Base-by-base conservation (phyloP, 2,888 invertebrate species). In the Arctia plantaginis region DNA sequence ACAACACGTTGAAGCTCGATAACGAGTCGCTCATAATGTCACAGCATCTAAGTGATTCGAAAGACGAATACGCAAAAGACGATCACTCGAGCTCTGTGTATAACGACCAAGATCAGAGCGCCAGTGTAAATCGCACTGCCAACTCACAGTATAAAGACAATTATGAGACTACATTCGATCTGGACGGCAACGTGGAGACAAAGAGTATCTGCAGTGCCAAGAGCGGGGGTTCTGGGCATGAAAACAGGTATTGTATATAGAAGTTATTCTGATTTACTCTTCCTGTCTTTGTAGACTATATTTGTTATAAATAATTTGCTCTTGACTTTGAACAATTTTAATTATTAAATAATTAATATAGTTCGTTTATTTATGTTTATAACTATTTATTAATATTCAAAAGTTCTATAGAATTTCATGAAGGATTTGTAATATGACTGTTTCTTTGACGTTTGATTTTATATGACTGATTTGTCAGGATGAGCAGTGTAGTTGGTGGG, bases 121-220 rank as follows among this genome's bases (percentile, higher is more conserved):
- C 86, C 35, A 86, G 87, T 78, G 87, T 87, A 59, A 92, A 90
- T 73, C 90, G 95, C 70, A 92, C 90, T 13, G 87, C 88, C 68
- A 91, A 90, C 84, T 92, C 95, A 65, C 96, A 96, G 75, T 96
- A 96, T 86, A 97, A 97, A 86, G 97, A 98, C 91, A 98, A 97
- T 93, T 97, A 97, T 90, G 98, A 97, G 92, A 98, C 98, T 27
- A 98, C 98, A 51, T 99, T 98, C 93, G 99, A 98, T 92, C 96
- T 98, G 86, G 99, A 99, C 90, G 98, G 98, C 78, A 98, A 98
- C 93, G 98, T 98, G 80, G 99, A 99, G 93, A 99, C 99, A 8
- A 97, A 98, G 86, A 98, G 98, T 83, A 98, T 98, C 81, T 98
- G 98, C 92, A 98, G 98, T 92, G 97, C 97, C 73, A 97, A 97